phyloP scores from a whole-genome alignment of 2,888 invertebrate species.

The Autographa gamma region DNA sequence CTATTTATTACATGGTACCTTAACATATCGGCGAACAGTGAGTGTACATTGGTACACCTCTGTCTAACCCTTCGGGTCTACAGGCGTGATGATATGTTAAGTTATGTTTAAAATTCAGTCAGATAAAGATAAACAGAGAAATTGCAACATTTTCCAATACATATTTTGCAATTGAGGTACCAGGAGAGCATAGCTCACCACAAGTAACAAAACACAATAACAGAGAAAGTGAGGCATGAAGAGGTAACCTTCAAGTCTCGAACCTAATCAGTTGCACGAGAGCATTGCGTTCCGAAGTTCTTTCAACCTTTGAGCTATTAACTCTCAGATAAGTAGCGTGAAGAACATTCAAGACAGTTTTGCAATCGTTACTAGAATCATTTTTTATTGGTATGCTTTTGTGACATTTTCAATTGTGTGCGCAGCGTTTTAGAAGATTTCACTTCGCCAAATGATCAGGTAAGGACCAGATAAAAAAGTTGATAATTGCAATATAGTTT shows the following conservation, averaged over 20 bases:
- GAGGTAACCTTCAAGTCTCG: constrained; percentile 38
- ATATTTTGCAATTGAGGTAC: background rate
- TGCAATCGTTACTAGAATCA: constrained; percentile 3
- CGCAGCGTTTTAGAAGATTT: background rate
- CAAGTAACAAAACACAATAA: constrained; percentile 17
- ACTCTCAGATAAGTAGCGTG: constrained; percentile 17
- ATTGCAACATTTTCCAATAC: background rate
- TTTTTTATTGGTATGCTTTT: background rate
- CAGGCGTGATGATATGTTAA: too few relatives aligned
- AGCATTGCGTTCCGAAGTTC: constrained; percentile 20
- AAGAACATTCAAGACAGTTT: background rate
- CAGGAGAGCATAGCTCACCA: constrained; percentile 29
- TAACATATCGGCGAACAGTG: too few relatives aligned
- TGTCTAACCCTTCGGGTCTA: too few relatives aligned
- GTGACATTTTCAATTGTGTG: background rate
- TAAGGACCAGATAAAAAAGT: too few relatives aligned
- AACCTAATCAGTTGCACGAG: constrained; percentile 40
- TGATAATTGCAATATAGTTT: too few relatives aligned
- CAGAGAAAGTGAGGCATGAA: constrained; percentile 53
- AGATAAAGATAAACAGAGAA: too few relatives aligned
- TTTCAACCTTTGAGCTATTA: constrained; percentile 46
- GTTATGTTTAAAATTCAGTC: too few relatives aligned
- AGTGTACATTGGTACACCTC: too few relatives aligned
- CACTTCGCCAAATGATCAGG: background rate
- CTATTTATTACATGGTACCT: too few relatives aligned